Percentiles rank a stretch among this genome's conserved stretches.
Conservation (phyloP, 2,797 vertebrate genomes). For the Babyrousa celebensis region DNA sequence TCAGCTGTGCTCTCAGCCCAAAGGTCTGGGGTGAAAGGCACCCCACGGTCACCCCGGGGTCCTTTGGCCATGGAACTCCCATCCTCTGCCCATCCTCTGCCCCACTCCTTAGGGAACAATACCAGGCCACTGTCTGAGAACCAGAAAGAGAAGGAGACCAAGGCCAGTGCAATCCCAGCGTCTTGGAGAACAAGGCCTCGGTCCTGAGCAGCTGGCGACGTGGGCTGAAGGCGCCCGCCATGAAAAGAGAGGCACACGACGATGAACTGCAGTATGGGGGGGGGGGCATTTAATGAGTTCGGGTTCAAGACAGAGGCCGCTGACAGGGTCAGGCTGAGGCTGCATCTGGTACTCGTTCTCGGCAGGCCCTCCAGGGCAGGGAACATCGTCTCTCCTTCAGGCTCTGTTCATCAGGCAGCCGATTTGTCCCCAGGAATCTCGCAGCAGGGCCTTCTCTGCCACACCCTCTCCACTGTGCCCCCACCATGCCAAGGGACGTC, state of each 20-base stretch:
- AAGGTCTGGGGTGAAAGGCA: not conserved
- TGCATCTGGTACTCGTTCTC: not conserved
- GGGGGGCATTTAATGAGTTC: conserved; percentile 69
- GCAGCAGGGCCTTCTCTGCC: not conserved
- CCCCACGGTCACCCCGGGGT: not conserved
- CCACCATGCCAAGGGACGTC: not conserved
- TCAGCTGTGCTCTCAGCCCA: accelerated
- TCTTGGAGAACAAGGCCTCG: not conserved
- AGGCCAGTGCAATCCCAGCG: accelerated
- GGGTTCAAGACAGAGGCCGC: conserved; percentile 13
- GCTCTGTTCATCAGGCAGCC: not conserved
- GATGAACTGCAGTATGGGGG: not conserved
- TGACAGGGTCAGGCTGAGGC: not conserved
- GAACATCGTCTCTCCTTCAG: not conserved
- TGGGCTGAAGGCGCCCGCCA: not conserved
- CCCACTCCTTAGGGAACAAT: not conserved
- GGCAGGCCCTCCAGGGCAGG: not conserved
- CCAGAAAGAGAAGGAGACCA: not conserved
- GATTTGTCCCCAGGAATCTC: conserved; percentile 25
- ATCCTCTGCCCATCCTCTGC: not conserved
- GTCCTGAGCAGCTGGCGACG: not conserved
- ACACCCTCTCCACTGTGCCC: not conserved
- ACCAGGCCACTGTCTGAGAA: not conserved
- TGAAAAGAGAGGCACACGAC: conserved; percentile 29
- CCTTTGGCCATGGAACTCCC: not conserved